Evolutionary conservation across 2,888 invertebrate genomes (phyloP).

Genomic region (Megaustenia siamemsis): DNA sequence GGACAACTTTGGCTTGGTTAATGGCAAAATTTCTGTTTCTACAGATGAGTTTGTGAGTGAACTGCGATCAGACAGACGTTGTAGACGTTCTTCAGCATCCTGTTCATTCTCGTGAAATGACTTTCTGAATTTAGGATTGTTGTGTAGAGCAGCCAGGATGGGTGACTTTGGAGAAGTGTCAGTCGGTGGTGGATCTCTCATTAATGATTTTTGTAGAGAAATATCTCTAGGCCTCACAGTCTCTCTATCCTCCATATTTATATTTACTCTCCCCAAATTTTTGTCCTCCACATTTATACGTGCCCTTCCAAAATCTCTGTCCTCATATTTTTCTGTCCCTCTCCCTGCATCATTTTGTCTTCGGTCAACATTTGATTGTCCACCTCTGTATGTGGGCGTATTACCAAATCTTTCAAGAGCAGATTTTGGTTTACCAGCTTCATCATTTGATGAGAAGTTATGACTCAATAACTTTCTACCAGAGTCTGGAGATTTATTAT

Average conservation of each 20-base stretch:
- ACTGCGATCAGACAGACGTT: conserved; percentile 64
- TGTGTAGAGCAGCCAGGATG: conserved; percentile 65
- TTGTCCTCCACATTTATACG: background rate
- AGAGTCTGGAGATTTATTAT: conserved; percentile 22
- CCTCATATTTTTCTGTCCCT: background rate
- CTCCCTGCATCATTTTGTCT: background rate
- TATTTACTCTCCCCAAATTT: too few relatives aligned
- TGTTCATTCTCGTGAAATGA: conserved; percentile 66
- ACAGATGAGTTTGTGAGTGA: conserved; percentile 56
- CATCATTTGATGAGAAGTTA: background rate
- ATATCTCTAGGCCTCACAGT: background rate
- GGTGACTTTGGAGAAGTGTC: conserved; percentile 61
- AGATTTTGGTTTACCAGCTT: conserved; percentile 22
- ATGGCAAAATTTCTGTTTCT: conserved; percentile 54
- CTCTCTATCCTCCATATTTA: too few relatives aligned
- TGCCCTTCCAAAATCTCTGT: background rate
- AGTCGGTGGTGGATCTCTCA: background rate
- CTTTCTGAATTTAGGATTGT: conserved; percentile 66
- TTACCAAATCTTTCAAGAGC: conserved; percentile 52
- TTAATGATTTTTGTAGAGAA: background rate
- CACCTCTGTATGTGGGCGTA: conserved; percentile 8
- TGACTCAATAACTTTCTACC: conserved; percentile 36
- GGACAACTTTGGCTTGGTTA: conserved; percentile 62
- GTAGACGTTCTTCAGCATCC: conserved; percentile 68
- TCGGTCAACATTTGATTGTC: background rate